phyloP scores from a whole-genome alignment of 2,797 vertebrate species.

The Acropternis orthonyx region DNA sequence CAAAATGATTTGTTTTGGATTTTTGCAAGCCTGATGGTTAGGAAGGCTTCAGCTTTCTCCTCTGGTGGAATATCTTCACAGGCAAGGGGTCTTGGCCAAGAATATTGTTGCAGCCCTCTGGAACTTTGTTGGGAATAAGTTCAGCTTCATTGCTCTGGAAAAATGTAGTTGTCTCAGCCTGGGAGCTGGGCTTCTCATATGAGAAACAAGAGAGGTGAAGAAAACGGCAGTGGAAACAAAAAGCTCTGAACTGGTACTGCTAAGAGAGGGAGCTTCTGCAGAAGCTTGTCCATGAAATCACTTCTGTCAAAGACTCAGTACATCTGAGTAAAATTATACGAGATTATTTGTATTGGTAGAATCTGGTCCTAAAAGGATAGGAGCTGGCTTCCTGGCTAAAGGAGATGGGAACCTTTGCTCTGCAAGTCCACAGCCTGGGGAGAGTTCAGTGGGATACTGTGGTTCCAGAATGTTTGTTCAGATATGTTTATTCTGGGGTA shows the following conservation, averaged over 20 bases:
- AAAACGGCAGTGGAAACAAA: neutral
- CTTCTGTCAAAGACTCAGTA: neutral
- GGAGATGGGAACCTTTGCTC: neutral
- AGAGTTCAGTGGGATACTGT: neutral
- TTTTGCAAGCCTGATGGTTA: neutral
- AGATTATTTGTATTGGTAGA: neutral
- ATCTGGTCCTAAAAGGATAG: neutral
- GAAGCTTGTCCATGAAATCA: neutral
- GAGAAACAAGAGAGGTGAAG: neutral
- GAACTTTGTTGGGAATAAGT: neutral
- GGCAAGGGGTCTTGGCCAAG: neutral
- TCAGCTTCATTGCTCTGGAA: neutral
- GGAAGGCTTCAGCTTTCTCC: neutral
- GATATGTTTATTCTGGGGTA: neutral
- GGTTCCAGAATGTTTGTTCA: neutral
- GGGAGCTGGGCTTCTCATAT: neutral
- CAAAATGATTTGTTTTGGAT: neutral
- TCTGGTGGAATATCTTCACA: neutral
- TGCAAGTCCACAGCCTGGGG: neutral
- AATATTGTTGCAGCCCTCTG: neutral
- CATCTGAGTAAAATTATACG: fast-evolving
- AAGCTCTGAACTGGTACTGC: neutral
- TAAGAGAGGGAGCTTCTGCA: neutral
- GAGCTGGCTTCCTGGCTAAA: neutral
- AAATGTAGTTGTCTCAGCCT: neutral